A percentile compares a stretch with the other conserved stretches of the same genome.
Evolutionary conservation across 2,888 invertebrate genomes (phyloP).

Genomic region (Eilema griseolum): DNA sequence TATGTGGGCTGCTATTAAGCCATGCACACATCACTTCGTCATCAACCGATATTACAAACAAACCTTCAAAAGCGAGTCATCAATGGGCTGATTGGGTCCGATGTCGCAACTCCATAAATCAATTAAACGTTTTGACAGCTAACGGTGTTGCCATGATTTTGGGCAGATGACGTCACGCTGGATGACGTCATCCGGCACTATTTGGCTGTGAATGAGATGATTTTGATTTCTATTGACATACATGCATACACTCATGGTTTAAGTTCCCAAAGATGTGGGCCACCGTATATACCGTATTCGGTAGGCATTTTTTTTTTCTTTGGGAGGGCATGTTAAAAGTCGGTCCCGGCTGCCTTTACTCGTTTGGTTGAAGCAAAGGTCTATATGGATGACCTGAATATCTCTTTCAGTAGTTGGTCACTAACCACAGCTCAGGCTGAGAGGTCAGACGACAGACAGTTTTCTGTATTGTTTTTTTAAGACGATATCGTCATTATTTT

Average conservation of each 20-base stretch:
- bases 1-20: neutral
- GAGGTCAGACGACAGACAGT: no score
- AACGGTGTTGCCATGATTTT: slow-evolving; percentile 45
- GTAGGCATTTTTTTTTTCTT: no score
- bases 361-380: no score
- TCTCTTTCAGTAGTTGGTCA: no score
- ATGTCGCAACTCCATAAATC: slow-evolving; percentile 50
- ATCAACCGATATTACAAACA: slow-evolving; percentile 1
- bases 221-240: slow-evolving; percentile 14
- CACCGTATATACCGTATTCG: neutral
- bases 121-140: slow-evolving; percentile 48
- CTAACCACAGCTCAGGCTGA: no score
- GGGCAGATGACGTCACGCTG: slow-evolving; percentile 34
- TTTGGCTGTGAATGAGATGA: slow-evolving; percentile 17
- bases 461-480: no score
- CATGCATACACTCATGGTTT: neutral
- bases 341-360: no score
- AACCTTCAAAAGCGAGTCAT: slow-evolving; percentile 20
- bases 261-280: neutral
- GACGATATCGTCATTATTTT: no score
- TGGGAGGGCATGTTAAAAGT: no score
- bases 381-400: no score
- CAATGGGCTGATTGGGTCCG: slow-evolving; percentile 39
- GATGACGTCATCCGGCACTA: slow-evolving; percentile 29
- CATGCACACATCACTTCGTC: neutral